Conservation (phyloP, 2,797 vertebrate genomes). For the Cossypha polioptera region DNA sequence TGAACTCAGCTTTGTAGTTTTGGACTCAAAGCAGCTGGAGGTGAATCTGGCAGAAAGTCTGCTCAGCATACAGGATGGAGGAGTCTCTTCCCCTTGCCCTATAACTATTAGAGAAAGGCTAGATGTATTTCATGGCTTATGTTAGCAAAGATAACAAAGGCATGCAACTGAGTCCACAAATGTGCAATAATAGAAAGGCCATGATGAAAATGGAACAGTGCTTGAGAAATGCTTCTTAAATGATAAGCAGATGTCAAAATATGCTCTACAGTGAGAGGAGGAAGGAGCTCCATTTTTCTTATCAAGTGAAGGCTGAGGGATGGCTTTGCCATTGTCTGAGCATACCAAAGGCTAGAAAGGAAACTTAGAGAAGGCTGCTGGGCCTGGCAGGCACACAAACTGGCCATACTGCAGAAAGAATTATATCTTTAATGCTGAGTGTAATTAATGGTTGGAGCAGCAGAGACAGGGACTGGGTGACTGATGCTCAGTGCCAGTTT, state of each 20-base stretch:
- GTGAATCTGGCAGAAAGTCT: conserved; percentile 6
- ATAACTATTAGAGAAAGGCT: neutral
- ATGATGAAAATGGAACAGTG: neutral
- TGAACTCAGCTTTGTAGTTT: conserved; percentile 24
- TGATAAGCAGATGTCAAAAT: conserved; percentile 22
- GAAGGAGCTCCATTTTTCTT: neutral
- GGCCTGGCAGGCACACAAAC: neutral
- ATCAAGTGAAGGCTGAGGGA: neutral
- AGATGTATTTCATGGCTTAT: neutral
- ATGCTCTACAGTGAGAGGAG: neutral
- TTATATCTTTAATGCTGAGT: neutral
- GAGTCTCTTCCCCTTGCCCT: neutral
- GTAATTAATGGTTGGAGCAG: neutral
- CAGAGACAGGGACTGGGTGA: neutral
- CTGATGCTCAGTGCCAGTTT: neutral
- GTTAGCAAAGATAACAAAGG: neutral
- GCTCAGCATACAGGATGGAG: neutral
- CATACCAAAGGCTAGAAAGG: neutral
- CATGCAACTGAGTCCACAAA: neutral
- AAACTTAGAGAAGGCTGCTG: neutral
- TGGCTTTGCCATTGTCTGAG: neutral
- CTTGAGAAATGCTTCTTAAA: conserved; percentile 10
- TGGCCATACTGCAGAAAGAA: neutral
- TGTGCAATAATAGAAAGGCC: neutral
- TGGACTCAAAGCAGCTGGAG: conserved; percentile 25